Conservation (phyloP, 2,888 invertebrate genomes). For the Nematopogon swammerdamellus region DNA sequence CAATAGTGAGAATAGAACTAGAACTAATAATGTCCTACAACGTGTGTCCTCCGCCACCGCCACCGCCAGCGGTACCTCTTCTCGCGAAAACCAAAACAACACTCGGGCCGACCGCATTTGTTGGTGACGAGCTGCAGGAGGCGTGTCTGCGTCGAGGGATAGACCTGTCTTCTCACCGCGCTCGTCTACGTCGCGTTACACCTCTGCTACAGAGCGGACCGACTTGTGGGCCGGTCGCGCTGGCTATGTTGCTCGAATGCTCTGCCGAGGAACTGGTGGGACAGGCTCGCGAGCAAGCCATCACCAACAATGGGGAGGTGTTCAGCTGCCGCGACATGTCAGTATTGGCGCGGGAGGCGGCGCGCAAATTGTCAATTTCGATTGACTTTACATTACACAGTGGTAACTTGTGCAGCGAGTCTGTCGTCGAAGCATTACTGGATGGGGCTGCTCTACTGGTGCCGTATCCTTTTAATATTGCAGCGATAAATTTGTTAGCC, state of each 20-base stretch:
- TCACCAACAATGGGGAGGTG: constrained; percentile 86
- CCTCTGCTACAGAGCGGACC: constrained; percentile 57
- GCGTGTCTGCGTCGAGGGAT: constrained; percentile 36
- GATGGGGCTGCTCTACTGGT: constrained; percentile 58
- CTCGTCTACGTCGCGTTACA: constrained; percentile 46
- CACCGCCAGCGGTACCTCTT: constrained; percentile 24
- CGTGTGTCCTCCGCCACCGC: constrained; percentile 21
- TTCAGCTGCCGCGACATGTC: constrained; percentile 74
- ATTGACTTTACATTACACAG: constrained; percentile 32
- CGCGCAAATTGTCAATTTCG: constrained; percentile 19
- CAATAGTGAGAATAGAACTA: no score
- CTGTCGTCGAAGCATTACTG: constrained; percentile 48
- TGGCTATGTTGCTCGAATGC: constrained; percentile 70
- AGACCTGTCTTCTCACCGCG: constrained; percentile 41
- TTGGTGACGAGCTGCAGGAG: constrained; percentile 40
- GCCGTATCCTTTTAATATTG: constrained; percentile 60
- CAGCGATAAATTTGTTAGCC: no score
- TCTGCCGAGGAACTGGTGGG: constrained; percentile 57
- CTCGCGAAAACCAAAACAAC: neutral
- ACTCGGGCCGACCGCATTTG: neutral
- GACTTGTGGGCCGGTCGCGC: constrained; percentile 86
- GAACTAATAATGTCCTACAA: neutral
- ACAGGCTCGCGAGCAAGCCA: constrained; percentile 61
- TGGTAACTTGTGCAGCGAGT: constrained; percentile 42
- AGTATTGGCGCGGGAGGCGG: constrained; percentile 54